Base-by-base conservation (phyloP, 1,140 invertebrate genomes). In the Callitettix versicolor region DNA sequence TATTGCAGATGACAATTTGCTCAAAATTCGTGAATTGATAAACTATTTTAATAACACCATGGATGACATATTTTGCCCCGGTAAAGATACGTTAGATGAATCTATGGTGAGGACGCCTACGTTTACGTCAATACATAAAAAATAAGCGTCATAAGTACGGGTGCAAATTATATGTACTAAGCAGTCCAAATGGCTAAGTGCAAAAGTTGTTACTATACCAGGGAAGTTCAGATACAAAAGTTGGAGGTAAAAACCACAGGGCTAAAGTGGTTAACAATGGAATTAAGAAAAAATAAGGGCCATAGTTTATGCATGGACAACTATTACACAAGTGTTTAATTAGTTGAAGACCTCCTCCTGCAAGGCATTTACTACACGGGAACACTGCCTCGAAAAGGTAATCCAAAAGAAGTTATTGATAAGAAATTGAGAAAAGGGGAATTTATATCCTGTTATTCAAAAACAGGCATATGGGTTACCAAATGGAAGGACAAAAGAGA, bases 401-500 rank as follows among this genome's bases (percentile, higher is more conserved):
- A 67, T 26, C 67, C 68, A 17, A 64, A 65, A 56, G 64, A 65
- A 41, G 62, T 71, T 2, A 60, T 68, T 49, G 55, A 59, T 41
- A 56, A 58, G 18, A 73, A 69, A 60, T 63, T 73, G 55, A 67
- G 68, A 60, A 59, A 55, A 61, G 65, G 67, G 20, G 64, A 71
- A 56, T 53, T 60, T 15, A 56, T 55, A 56, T 55, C 64, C 17
- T 59, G 58, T 57, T 59, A 71, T 17, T 46, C 49, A 65, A 66
- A 66, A 50, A 62, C 67, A 58, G 62, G 67, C 22, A 66, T 73
- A 60, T 68, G 63, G 43, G 58, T 74, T 12, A 47, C 68, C 33
- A 66, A 67, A 63, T 74, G 69, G 67, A 70, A 66, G 61, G 65
- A 70, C 62, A 71, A 70, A 58, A 46, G 63, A 44, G 67, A 56